phyloP scores from a whole-genome alignment of 1,140 invertebrate species.

The Hycleus phaleratus region DNA sequence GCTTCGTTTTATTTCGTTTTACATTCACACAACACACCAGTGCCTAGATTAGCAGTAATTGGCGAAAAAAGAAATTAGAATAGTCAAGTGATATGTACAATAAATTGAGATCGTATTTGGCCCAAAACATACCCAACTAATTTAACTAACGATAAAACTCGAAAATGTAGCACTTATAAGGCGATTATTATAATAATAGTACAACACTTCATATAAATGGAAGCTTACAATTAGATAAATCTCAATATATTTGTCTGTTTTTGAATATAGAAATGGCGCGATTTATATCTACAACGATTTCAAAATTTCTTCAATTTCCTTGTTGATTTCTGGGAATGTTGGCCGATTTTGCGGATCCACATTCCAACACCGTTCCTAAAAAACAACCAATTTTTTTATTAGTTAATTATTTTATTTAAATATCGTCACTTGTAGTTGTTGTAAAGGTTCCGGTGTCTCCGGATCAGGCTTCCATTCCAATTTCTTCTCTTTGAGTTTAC shows the following conservation, averaged over 20 bases:
- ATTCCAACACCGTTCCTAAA: conserved; percentile 34
- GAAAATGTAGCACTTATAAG: too few species aligned
- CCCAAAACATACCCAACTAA: too few species aligned
- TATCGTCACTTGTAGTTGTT: conserved; percentile 51
- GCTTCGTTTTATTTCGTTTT: conserved; percentile 11
- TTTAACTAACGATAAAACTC: too few species aligned
- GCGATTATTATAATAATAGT: too few species aligned
- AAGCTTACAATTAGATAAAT: conserved; percentile 17
- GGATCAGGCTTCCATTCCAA: conserved; percentile 59
- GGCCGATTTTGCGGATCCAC: conserved; percentile 36
- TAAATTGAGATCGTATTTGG: too few species aligned
- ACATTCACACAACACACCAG: too few species aligned
- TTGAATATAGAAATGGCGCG: conserved; percentile 8
- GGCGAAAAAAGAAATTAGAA: too few species aligned
- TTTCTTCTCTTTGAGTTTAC: conserved; percentile 57
- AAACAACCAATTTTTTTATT: conserved; percentile 4
- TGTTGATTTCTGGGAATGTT: conserved; percentile 30
- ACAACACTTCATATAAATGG: neutral
- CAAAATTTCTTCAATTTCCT: conserved; percentile 32
- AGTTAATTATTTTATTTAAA: neutral
- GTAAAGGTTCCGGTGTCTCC: conserved; percentile 55
- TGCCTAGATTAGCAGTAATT: too few species aligned
- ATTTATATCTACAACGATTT: conserved; percentile 36
- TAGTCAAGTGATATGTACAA: too few species aligned
- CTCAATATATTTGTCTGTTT: conserved; percentile 5